Evolutionary conservation across 2,797 vertebrate genomes (phyloP).

Genomic region (Esox lucius): DNA sequence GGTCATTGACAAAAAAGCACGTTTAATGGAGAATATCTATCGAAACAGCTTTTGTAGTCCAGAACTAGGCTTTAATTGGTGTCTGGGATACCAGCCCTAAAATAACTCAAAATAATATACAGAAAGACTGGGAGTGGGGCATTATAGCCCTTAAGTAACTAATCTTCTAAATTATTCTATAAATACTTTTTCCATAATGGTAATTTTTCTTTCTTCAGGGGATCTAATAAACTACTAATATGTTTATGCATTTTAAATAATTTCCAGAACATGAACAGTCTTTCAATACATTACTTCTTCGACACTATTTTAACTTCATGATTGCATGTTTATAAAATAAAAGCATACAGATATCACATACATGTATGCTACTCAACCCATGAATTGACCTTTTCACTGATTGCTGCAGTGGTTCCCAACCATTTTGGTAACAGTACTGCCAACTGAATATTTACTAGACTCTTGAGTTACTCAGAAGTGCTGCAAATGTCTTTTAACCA

Average conservation of each 20-base stretch:
- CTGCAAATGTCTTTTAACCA: no score
- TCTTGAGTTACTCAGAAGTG: no score
- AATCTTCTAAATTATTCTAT: no score
- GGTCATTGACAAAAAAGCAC: not conserved
- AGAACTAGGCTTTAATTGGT: not conserved
- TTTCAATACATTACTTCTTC: conserved; percentile 59
- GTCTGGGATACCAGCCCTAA: not conserved
- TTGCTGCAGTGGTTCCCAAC: not conserved
- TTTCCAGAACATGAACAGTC: conserved; percentile 35
- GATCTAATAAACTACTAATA: not conserved
- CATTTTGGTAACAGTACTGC: no score
- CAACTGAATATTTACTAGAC: no score
- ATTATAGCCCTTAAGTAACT: no score
- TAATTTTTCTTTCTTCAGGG: not conserved
- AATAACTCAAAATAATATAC: conserved; percentile 47
- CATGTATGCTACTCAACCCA: conserved; percentile 9
- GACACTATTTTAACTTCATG: conserved; percentile 14
- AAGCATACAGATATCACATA: conserved; percentile 14
- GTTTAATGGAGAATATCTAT: not conserved
- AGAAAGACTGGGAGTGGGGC: conserved; percentile 51
- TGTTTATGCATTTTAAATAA: not conserved
- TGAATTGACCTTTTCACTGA: conserved; percentile 11
- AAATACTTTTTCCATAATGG: not conserved
- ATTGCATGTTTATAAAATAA: conserved; percentile 21
- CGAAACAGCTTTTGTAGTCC: not conserved